phyloP scores from a whole-genome alignment of 2,113 vertebrate genomes.

The Merops nubicus region DNA sequence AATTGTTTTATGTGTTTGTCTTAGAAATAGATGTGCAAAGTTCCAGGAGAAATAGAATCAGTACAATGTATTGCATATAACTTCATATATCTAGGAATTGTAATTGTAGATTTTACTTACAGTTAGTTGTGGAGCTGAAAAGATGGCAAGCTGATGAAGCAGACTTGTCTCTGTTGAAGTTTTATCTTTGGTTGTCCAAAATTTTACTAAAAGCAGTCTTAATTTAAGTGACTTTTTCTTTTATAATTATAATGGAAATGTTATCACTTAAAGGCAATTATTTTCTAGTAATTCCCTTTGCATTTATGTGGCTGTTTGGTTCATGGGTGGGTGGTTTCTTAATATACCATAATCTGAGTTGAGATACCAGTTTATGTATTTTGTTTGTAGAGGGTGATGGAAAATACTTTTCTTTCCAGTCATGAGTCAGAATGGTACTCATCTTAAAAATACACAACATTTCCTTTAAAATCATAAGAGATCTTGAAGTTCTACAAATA shows the following conservation, averaged over 20 bases:
- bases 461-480: not conserved
- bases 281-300: not conserved
- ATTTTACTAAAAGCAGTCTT: not conserved
- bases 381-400: not conserved
- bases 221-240: not conserved
- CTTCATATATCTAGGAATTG: not conserved
- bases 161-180: not conserved
- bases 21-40: not conserved
- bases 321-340: not conserved
- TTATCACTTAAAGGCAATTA: not conserved
- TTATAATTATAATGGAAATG: not conserved
- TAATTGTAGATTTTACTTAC: not conserved
- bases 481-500: not conserved
- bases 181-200: not conserved
- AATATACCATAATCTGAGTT: not conserved
- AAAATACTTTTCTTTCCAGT: not conserved
- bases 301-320: not conserved
- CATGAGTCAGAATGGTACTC: not conserved
- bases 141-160: not conserved
- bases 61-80: not conserved
- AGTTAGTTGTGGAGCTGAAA: not conserved
- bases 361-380: not conserved
- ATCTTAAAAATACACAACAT: not conserved
- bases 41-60: not conserved
- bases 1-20: not conserved